These are phyloP conservation scores for Ivindomyrus marchei DNA, from an alignment of 2,113 vertebrate species.

Conservation along the genomic window DNA sequence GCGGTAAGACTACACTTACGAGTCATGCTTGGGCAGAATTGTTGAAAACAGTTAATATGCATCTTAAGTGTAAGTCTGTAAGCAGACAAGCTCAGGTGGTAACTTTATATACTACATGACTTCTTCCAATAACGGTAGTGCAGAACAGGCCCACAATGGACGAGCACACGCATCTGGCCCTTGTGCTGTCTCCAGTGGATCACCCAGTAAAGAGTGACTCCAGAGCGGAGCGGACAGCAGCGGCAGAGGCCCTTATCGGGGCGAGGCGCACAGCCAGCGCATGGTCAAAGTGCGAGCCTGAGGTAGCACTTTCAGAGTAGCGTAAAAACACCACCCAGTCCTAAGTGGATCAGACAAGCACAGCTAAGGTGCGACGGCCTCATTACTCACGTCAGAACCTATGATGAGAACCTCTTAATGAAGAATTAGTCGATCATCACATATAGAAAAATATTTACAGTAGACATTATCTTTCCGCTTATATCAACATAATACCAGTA, in stretches of 20 bases:
- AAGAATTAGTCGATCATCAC: neutral
- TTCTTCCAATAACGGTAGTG: neutral
- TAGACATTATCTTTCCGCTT: neutral
- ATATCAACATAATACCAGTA: neutral
- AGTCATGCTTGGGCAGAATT: neutral
- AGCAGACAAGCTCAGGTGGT: neutral
- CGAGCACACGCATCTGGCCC: neutral
- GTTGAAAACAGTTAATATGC: neutral
- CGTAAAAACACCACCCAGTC: slow-evolving; percentile 19
- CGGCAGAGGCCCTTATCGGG: neutral
- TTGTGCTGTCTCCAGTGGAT: neutral
- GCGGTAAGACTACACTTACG: neutral
- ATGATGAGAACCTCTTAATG: neutral
- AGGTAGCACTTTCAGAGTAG: slow-evolving; percentile 25
- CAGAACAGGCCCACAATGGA: neutral
- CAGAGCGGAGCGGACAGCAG: neutral
- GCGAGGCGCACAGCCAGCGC: neutral
- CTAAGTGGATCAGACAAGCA: neutral
- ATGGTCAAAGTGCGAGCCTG: slow-evolving; percentile 35
- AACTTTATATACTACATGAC: neutral
- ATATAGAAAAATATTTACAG: neutral
- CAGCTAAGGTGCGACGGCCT: neutral
- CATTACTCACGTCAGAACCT: neutral
- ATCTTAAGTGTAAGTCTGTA: neutral
- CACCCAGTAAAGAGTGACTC: too few species aligned